These are phyloP conservation scores for Polyploca ridens DNA, from an alignment of 2,888 invertebrate genomes.

Conservation along the genomic window DNA sequence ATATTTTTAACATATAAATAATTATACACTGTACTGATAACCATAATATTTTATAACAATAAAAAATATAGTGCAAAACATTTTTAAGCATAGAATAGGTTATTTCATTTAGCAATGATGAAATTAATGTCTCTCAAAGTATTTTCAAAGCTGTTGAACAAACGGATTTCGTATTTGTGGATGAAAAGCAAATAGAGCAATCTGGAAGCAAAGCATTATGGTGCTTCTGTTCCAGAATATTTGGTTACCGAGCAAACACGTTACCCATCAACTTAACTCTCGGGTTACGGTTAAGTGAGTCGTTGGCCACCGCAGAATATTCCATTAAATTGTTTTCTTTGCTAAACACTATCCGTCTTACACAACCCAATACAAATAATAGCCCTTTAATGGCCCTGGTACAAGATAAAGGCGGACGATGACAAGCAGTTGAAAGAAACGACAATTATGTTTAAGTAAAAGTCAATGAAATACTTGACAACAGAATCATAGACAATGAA, in stretches of 20 bases:
- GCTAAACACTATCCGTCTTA: conserved; percentile 62
- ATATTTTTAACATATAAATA: background rate
- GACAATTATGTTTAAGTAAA: conserved; percentile 6
- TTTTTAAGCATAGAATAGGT: background rate
- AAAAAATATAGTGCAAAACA: too few relatives aligned
- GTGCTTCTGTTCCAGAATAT: conserved; percentile 71
- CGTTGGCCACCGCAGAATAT: conserved; percentile 74
- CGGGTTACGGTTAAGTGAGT: conserved; percentile 80
- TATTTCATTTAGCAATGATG: background rate
- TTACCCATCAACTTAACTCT: conserved; percentile 71
- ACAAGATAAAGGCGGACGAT: conserved; percentile 19
- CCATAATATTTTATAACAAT: too few relatives aligned
- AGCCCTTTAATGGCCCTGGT: conserved; percentile 37
- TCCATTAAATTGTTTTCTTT: conserved; percentile 81
- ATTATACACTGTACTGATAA: background rate
- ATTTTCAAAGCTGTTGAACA: conserved; percentile 15
- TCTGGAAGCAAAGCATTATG: conserved; percentile 62
- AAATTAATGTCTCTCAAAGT: background rate
- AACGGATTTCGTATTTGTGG: conserved; percentile 45
- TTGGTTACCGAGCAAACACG: conserved; percentile 72
- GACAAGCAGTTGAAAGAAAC: conserved; percentile 6
- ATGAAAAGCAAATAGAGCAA: conserved; percentile 60
- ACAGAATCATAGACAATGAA: conserved; percentile 7
- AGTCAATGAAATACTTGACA: background rate
- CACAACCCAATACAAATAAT: conserved; percentile 51